phyloP scores from a whole-genome alignment of 2,113 vertebrate genomes.

The Sebastes fasciatus region DNA sequence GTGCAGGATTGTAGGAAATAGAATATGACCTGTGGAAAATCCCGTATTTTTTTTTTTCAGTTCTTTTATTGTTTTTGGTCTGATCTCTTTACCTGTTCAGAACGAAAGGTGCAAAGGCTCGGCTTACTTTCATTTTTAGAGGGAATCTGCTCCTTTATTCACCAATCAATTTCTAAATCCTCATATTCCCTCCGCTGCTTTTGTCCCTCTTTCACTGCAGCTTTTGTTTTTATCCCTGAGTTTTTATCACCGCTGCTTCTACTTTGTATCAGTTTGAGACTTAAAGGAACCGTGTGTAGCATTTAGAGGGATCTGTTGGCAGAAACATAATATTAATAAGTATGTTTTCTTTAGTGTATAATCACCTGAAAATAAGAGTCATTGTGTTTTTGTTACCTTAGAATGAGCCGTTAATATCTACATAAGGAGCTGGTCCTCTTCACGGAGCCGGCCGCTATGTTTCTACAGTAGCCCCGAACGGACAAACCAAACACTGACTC shows the following conservation, averaged over 20 bases:
- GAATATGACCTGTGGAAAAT: background rate
- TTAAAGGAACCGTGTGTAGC: too few relatives aligned
- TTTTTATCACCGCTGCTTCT: background rate
- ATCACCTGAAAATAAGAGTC: too few relatives aligned
- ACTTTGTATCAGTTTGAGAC: too few relatives aligned
- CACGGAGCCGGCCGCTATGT: too few relatives aligned
- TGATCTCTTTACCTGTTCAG: background rate
- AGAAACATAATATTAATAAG: too few relatives aligned
- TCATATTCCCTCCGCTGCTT: background rate
- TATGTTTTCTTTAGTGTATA: too few relatives aligned
- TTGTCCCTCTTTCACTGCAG: background rate
- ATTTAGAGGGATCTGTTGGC: too few relatives aligned
- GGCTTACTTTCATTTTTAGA: background rate
- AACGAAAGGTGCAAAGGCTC: background rate
- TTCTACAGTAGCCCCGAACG: too few relatives aligned
- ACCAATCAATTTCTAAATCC: slow-evolving; percentile 9
- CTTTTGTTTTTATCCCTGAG: background rate
- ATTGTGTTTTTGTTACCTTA: too few relatives aligned
- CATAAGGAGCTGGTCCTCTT: too few relatives aligned
- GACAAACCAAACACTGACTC: too few relatives aligned
- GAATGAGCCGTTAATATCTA: too few relatives aligned
- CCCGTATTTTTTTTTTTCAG: background rate
- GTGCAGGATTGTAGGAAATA: slow-evolving; percentile 10
- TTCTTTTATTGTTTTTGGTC: background rate
- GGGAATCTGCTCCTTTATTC: slow-evolving; percentile 8